phyloP scores from a whole-genome alignment of 2,113 vertebrate species.

The Cinclus cinclus region DNA sequence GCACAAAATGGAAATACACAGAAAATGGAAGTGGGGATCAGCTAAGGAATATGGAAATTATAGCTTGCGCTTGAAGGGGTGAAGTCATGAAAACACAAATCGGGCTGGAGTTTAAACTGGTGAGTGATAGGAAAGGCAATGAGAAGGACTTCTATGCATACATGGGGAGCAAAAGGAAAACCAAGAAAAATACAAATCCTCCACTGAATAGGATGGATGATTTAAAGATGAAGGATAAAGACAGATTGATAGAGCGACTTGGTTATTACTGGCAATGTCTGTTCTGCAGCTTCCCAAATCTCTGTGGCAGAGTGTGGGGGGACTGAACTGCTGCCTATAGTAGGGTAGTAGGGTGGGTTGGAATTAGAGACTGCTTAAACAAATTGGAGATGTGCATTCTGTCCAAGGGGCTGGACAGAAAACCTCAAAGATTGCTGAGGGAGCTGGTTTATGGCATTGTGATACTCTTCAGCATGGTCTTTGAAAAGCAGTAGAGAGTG shows the following conservation, averaged over 20 bases:
- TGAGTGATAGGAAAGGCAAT: neutral
- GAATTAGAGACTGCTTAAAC: neutral
- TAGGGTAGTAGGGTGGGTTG: neutral
- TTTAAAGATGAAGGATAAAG: neutral
- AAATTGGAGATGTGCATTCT: neutral
- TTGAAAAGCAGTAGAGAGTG: neutral
- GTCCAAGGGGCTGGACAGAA: neutral
- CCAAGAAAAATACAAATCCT: accelerated
- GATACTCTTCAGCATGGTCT: neutral
- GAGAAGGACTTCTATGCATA: neutral
- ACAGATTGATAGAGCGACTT: neutral
- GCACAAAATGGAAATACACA: neutral
- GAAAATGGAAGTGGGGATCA: neutral
- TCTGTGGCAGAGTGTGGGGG: neutral
- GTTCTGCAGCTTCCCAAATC: neutral
- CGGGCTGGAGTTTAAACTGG: neutral
- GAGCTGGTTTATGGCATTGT: neutral
- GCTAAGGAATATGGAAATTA: neutral
- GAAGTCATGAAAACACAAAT: neutral
- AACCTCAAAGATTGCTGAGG: neutral
- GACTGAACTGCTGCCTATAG: neutral
- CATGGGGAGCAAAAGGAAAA: neutral
- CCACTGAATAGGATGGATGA: neutral
- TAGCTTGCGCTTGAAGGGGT: neutral
- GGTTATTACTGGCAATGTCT: neutral